Evolutionary conservation across 2,797 vertebrate genomes (phyloP), one percentile per base, ranked within the genome.

Genomic region (Phataginus tricuspis): DNA sequence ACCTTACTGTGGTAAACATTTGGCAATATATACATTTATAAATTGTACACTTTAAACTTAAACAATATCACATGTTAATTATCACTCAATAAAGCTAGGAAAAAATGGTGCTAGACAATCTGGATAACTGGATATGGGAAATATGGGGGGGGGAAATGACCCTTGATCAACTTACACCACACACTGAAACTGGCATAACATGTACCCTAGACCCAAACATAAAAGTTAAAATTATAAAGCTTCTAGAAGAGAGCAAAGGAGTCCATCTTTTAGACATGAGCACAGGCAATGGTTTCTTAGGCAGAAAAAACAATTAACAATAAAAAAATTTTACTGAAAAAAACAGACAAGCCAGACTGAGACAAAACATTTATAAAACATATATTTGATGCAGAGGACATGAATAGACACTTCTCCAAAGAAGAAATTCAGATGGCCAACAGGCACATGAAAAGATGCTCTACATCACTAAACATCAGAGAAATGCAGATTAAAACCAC

Each of bases 121-220:
- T 80, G 42, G 42, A 45, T 68, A 94, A 83, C 61, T 51, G 18
- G 31, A 59, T 59, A n/a, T 61, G 37, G 45, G 12, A 45, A 57
- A 78, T 84, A 87, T 19, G 34, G 39, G 21, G 42, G 34, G 12
- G 57, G 19, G 68, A 53, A 49, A 29, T 42, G 63, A 53, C 42
- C 9, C 53, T 79, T n/a, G 66, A 86, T 21, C 18, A 93, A 94
- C 23, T 79, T 25, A 68, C n/a, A 91, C 12, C 37, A 95, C 42
- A 87, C 75, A 78, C 7, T 94, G 88, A 91, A 63, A 79, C 25
- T 86, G 63, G 29, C 78, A 86, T 89, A 31, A 89, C 51, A 89
- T n/a, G 15, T 80, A 85, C 39, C 55, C 34, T 66, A 82, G 55
- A 53, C 37, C 63, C 85, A 61, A 87, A 72, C 18, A 11, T 57